Evolutionary conservation across 1,140 invertebrate species (phyloP).

Genomic region (Panagrolaimus sp.): DNA sequence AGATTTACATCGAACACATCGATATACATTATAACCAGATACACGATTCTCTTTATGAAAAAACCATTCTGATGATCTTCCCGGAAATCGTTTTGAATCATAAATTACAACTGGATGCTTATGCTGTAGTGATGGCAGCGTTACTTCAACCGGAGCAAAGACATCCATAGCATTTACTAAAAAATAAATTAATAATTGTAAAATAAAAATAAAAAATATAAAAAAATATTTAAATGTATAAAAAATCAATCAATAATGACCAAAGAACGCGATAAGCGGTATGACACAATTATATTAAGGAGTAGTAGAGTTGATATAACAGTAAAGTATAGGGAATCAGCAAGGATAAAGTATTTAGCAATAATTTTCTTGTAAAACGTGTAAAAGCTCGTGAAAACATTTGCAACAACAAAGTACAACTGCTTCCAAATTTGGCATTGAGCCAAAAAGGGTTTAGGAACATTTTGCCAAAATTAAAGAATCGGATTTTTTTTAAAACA

Average conservation of each 20-base stretch:
- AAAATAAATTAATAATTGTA: not conserved
- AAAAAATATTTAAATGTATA: no score
- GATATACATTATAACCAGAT: not conserved
- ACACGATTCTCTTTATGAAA: slow-evolving; percentile 5
- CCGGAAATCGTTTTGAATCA: not conserved
- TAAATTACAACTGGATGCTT: slow-evolving; percentile 10
- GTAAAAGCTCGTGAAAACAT: no score
- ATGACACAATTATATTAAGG: not conserved
- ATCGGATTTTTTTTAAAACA: no score
- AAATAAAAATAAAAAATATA: not conserved
- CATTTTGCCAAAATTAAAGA: no score
- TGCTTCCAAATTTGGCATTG: no score
- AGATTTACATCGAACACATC: slow-evolving; percentile 8
- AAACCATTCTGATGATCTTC: slow-evolving; percentile 7
- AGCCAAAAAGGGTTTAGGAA: no score
- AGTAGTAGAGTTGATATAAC: no score
- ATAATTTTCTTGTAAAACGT: no score
- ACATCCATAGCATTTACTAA: not conserved
- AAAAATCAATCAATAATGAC: not conserved
- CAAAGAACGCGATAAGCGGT: not conserved
- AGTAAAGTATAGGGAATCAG: no score
- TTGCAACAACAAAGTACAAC: no score
- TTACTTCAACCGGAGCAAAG: not conserved
- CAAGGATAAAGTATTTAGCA: no score
- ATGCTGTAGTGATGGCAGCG: not conserved